Conservation (phyloP, 2,888 invertebrate genomes). For the Agrotis exclamationis region DNA sequence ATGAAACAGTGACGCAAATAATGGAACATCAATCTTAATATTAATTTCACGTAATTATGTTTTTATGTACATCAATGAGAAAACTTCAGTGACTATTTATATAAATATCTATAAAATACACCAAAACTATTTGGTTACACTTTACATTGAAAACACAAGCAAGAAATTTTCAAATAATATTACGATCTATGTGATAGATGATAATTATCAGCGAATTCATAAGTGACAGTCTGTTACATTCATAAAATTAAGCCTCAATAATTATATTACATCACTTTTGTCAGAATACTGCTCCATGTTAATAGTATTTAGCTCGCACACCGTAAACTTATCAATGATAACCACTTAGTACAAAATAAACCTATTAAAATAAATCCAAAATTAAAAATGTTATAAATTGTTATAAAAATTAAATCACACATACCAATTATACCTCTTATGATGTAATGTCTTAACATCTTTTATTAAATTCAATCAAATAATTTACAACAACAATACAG, state of each 20-base stretch:
- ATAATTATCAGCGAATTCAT: slow-evolving; percentile 62
- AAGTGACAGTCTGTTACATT: slow-evolving; percentile 65
- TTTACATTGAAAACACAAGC: slow-evolving; percentile 69
- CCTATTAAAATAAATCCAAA: slow-evolving; percentile 75
- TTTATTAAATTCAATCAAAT: slow-evolving; percentile 87
- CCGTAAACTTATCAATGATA: slow-evolving; percentile 75
- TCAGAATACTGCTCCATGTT: slow-evolving; percentile 82
- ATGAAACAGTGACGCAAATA: slow-evolving; percentile 71
- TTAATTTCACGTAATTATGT: slow-evolving; percentile 68
- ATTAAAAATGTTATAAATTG: slow-evolving; percentile 78
- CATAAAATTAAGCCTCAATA: slow-evolving; percentile 82
- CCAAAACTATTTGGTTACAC: slow-evolving; percentile 75
- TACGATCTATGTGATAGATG: slow-evolving; percentile 45
- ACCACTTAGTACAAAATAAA: slow-evolving; percentile 73
- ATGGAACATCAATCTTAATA: slow-evolving; percentile 78
- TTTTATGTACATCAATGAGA: slow-evolving; percentile 80
- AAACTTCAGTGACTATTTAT: slow-evolving; percentile 73
- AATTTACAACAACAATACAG: slow-evolving; percentile 87
- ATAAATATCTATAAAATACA: slow-evolving; percentile 82
- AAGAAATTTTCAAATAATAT: slow-evolving; percentile 56
- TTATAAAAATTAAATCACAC: slow-evolving; percentile 84
- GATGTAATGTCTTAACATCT: slow-evolving; percentile 80
- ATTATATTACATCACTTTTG: slow-evolving; percentile 82
- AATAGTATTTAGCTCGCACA: slow-evolving; percentile 75
- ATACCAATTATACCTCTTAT: slow-evolving; percentile 78